Evolutionary conservation across 2,888 invertebrate species (phyloP).

Genomic region (Oxyteleia sp.): DNA sequence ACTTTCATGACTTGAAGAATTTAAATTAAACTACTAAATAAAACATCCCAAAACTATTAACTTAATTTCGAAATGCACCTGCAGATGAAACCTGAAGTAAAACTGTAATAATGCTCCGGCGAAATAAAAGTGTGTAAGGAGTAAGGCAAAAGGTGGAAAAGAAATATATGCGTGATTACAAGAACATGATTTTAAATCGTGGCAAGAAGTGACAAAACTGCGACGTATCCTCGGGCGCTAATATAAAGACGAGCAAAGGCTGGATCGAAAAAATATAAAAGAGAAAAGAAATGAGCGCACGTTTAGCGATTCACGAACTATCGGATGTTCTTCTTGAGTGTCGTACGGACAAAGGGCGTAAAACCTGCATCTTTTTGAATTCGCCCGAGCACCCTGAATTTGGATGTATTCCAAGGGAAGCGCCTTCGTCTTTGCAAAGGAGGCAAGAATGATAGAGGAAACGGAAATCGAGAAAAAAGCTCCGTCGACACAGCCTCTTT

Average conservation of each 20-base stretch:
- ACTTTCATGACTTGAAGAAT: no score
- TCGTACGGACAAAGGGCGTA: conserved; percentile 57
- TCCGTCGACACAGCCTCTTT: conserved; percentile 61
- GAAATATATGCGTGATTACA: conserved; percentile 16
- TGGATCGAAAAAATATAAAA: conserved; percentile 45
- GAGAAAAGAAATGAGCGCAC: conserved; percentile 41
- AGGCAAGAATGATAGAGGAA: conserved; percentile 67
- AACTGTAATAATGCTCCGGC: no score
- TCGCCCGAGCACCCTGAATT: conserved; percentile 58
- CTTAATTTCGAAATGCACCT: no score
- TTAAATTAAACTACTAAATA: no score
- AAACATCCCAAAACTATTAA: no score
- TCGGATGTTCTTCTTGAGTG: conserved; percentile 66
- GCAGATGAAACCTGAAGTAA: no score
- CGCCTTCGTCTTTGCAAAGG: conserved; percentile 62
- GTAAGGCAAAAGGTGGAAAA: no score
- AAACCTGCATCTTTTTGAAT: conserved; percentile 72
- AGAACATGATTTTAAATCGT: conserved; percentile 35
- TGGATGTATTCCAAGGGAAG: conserved; percentile 71
- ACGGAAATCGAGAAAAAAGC: conserved; percentile 66
- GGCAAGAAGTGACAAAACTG: conserved; percentile 44
- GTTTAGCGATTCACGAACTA: conserved; percentile 69
- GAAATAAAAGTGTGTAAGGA: no score
- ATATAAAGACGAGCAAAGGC: conserved; percentile 52
- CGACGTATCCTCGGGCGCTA: conserved; percentile 48